Percentiles rank a stretch among this genome's conserved stretches.
phyloP scores from a whole-genome alignment of 2,113 vertebrate species.

The Pygoscelis adeliae region DNA sequence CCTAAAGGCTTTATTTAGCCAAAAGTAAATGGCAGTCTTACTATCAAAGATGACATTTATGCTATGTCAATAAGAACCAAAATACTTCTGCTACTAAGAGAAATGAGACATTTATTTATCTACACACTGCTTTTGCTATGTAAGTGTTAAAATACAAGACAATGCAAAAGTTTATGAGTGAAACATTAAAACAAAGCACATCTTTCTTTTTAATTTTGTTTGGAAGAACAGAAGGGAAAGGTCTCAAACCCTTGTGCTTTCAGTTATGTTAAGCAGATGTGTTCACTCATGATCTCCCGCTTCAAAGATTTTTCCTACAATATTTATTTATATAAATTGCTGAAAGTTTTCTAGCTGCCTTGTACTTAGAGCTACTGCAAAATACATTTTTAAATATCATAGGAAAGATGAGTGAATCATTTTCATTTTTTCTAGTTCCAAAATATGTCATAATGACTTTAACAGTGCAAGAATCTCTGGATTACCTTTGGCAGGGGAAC shows the following conservation, averaged over 20 bases:
- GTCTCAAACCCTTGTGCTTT: constrained; percentile 14
- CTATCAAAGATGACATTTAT: not conserved
- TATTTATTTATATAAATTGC: constrained; percentile 29
- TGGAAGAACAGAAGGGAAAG: not conserved
- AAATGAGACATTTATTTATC: not conserved
- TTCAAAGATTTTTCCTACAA: constrained; percentile 49
- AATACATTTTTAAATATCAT: constrained; percentile 54
- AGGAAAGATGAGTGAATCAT: constrained; percentile 53
- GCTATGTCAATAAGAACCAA: not conserved
- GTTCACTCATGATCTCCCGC: not conserved
- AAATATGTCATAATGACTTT: constrained; percentile 55
- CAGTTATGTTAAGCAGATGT: constrained; percentile 48
- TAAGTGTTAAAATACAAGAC: not conserved
- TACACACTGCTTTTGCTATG: not conserved
- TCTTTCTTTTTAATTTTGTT: not conserved
- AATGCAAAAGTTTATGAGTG: not conserved
- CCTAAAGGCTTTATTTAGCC: not conserved
- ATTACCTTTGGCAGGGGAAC: constrained; percentile 36
- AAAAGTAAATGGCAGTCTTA: not conserved
- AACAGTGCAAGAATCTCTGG: constrained; percentile 54
- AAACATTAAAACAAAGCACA: not conserved
- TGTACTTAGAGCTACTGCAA: constrained; percentile 51
- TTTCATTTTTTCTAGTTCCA: constrained; percentile 33
- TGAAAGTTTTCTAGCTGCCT: constrained; percentile 19
- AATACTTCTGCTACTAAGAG: not conserved